These are phyloP conservation scores for Neuroterus valhalla DNA, from an alignment of 1,140 invertebrate species.

Conservation along the genomic window DNA sequence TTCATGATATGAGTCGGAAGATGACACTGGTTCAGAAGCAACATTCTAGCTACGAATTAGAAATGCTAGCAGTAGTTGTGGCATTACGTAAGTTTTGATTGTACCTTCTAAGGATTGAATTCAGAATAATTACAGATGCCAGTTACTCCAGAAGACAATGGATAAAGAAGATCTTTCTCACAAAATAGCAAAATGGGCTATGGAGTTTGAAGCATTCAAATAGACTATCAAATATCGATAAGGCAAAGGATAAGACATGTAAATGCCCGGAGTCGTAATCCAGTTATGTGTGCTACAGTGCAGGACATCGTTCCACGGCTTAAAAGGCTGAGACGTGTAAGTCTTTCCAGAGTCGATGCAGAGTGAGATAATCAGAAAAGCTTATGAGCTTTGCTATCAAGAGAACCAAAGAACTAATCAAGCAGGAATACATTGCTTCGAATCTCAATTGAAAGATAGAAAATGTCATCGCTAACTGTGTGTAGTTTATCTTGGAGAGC, in stretches of 20 bases:
- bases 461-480: no score
- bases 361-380: conserved; percentile 2
- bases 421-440: conserved; percentile 6
- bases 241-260: conserved; percentile 54
- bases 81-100: conserved; percentile 51
- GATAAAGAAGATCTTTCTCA: conserved; percentile 50
- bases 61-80: conserved; percentile 48
- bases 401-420: conserved; percentile 12
- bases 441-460: no score
- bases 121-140: conserved; percentile 63
- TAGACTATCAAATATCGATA: conserved; percentile 51
- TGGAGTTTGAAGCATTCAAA: no score
- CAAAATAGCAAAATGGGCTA: conserved; percentile 63
- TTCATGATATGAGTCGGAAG: conserved; percentile 35
- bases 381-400: not conserved
- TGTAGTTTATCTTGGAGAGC: conserved; percentile 42
- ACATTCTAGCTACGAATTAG: conserved; percentile 54
- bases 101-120: conserved; percentile 64
- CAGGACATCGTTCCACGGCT: no score
- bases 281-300: not conserved
- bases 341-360: conserved; percentile 8
- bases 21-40: conserved; percentile 40
- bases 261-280: conserved; percentile 58
- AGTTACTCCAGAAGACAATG: conserved; percentile 57
- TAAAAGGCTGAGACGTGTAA: conserved; percentile 2